Conservation (phyloP, 1,140 invertebrate species). For the Schlechtendalia chinensis region DNA sequence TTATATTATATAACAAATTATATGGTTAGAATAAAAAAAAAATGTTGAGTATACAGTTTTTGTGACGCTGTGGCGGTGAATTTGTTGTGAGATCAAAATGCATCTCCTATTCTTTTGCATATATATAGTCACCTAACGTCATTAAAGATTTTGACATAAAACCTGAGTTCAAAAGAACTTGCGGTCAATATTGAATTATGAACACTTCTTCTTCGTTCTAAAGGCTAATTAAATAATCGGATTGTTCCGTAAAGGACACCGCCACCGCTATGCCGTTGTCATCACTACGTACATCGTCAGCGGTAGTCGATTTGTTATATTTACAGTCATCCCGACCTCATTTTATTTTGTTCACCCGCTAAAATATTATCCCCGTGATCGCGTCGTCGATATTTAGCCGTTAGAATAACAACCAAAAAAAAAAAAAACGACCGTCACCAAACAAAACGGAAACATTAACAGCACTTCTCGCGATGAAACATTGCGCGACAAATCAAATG, state of each 20-base stretch:
- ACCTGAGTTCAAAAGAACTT: not conserved
- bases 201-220: not conserved
- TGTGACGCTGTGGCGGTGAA: too few species aligned
- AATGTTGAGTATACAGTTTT: too few species aligned
- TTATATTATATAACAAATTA: too few species aligned
- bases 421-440: conserved; percentile 2
- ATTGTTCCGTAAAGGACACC: not conserved
- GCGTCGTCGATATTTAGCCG: not conserved
- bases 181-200: conserved; percentile 36
- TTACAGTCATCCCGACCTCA: not conserved
- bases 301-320: not conserved
- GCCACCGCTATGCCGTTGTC: not conserved
- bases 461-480: conserved; percentile 21
- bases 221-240: conserved; percentile 33
- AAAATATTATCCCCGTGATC: not conserved
- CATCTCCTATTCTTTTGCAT: not conserved
- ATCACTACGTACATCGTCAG: too few species aligned
- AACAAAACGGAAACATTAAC: conserved; percentile 26
- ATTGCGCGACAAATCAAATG: conserved; percentile 31
- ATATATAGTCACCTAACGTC: not conserved
- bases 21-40: too few species aligned
- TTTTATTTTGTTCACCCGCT: not conserved
- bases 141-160: not conserved
- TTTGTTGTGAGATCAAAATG: not conserved
- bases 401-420: too few species aligned